These are phyloP conservation scores for Caenorhabditis sp. DNA, from an alignment of 2,888 invertebrate genomes.

Conservation along the genomic window DNA sequence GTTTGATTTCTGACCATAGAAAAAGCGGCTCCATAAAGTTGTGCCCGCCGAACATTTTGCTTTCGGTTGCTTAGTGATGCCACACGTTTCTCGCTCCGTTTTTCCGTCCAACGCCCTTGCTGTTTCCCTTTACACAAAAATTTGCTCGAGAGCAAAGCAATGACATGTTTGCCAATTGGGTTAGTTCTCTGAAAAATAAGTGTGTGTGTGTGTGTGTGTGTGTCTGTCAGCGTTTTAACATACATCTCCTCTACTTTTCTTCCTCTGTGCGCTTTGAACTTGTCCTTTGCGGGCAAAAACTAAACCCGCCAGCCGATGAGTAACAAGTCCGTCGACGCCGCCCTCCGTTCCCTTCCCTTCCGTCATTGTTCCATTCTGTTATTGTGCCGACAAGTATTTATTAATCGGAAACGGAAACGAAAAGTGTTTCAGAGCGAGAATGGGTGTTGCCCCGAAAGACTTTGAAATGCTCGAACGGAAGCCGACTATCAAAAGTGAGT, in stretches of 20 bases:
- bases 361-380: neutral
- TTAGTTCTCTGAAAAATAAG: no score
- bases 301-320: constrained; percentile 8
- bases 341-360: constrained; percentile 1
- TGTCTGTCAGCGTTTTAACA: no score
- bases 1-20: no score
- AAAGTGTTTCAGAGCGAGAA: neutral
- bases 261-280: neutral
- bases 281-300: constrained; percentile 24
- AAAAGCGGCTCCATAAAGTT: no score
- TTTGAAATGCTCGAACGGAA: constrained; percentile 38
- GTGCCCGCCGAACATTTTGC: neutral
- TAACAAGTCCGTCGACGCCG: constrained; percentile 9
- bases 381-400: no score
- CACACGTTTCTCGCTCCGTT: neutral
- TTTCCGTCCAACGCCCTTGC: neutral
- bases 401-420: neutral
- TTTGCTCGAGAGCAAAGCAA: no score
- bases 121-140: neutral
- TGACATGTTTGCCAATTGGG: no score
- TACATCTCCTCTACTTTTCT: neutral
- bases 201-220: no score
- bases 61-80: neutral
- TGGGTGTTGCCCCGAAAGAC: constrained; percentile 22
- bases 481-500: constrained; percentile 30